phyloP scores from a whole-genome alignment of 2,797 vertebrate species.

The Paratrypauchen microcephalus region DNA sequence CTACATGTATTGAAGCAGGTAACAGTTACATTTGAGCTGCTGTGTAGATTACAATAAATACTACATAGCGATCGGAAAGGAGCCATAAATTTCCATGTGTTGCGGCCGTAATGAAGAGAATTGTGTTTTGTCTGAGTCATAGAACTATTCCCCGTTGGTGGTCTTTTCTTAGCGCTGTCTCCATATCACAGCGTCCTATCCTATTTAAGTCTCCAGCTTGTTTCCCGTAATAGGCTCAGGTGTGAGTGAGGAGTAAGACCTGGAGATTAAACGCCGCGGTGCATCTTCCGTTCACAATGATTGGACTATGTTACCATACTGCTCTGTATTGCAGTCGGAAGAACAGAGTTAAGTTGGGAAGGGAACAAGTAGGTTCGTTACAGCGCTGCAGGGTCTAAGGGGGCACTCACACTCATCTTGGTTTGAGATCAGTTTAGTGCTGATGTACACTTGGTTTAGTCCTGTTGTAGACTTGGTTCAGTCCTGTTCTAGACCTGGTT shows the following conservation, averaged over 20 bases:
- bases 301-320: not conserved
- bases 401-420: not conserved
- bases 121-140: slow-evolving; percentile 1
- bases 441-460: not conserved
- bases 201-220: slow-evolving; percentile 40
- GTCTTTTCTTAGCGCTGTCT: slow-evolving; percentile 15
- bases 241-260: slow-evolving; percentile 38
- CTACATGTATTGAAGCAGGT: not conserved
- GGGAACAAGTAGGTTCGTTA: not conserved
- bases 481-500: not conserved
- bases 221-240: slow-evolving; percentile 54
- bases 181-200: slow-evolving; percentile 39
- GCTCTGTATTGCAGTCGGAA: not conserved
- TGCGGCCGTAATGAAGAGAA: not conserved
- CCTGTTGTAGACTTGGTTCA: not conserved
- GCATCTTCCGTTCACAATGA: not conserved
- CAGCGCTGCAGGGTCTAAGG: not conserved
- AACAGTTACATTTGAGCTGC: not conserved
- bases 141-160: not conserved
- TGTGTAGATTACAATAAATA: not conserved
- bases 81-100: not conserved
- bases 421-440: not conserved
- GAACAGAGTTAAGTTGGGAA: not conserved
- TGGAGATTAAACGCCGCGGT: slow-evolving; percentile 16
- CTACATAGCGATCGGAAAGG: not conserved